These are phyloP conservation scores for Dicentrarchus labrax DNA, from an alignment of 2,113 vertebrate genomes.

Conservation along the genomic window DNA sequence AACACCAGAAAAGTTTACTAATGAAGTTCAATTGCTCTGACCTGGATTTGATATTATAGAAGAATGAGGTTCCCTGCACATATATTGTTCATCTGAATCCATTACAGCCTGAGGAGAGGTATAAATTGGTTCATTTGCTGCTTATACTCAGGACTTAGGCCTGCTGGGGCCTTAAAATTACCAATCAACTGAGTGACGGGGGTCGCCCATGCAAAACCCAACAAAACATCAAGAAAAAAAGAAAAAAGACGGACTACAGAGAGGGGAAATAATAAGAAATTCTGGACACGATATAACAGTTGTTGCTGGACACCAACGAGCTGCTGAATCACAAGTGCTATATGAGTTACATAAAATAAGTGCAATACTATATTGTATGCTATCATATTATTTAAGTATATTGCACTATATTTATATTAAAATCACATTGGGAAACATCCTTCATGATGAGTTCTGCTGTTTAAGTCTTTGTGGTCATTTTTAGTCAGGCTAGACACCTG, in stretches of 20 bases:
- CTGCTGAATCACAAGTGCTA: neutral
- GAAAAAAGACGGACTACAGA: neutral
- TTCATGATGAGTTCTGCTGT: too few relatives aligned
- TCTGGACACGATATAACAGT: neutral
- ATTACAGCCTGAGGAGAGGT: slow-evolving; percentile 35
- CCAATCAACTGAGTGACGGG: slow-evolving; percentile 56
- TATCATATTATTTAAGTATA: neutral
- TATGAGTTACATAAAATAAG: neutral
- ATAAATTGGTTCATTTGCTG: slow-evolving; percentile 55
- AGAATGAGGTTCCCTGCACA: neutral
- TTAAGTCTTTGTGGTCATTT: too few relatives aligned
- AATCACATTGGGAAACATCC: too few relatives aligned
- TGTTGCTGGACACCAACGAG: neutral
- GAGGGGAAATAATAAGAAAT: neutral
- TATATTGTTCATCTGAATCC: slow-evolving; percentile 19
- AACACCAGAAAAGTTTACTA: neutral
- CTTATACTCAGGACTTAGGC: slow-evolving; percentile 37
- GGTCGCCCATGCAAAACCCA: slow-evolving; percentile 40
- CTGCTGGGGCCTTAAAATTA: slow-evolving; percentile 57
- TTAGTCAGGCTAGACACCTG: too few relatives aligned
- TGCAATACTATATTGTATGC: too few relatives aligned
- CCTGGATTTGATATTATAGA: slow-evolving; percentile 2
- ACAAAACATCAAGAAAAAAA: slow-evolving; percentile 18
- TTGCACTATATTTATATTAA: neutral
- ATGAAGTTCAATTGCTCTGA: neutral